phyloP scores from a whole-genome alignment of 1,140 invertebrate species.

The Heterodera schachtii region DNA sequence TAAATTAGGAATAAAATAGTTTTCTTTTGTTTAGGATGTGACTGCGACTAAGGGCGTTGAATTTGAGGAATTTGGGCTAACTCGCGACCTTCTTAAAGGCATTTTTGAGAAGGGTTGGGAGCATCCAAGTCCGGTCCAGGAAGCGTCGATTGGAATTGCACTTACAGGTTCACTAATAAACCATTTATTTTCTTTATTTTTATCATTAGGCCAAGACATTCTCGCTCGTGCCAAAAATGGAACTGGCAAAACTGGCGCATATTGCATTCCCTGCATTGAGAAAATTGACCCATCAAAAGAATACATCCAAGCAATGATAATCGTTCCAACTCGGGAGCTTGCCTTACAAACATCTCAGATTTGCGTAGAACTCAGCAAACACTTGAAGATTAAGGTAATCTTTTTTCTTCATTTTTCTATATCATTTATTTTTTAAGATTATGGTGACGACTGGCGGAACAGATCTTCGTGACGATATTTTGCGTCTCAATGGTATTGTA shows the following conservation, averaged over 20 bases:
- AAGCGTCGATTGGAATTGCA: slow-evolving; percentile 96
- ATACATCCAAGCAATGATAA: slow-evolving; percentile 91
- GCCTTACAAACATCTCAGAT: slow-evolving; percentile 99
- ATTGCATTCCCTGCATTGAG: slow-evolving; percentile 96
- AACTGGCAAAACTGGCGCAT: slow-evolving; percentile 99
- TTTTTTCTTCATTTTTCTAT: slow-evolving; percentile 15
- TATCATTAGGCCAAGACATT: slow-evolving; percentile 78
- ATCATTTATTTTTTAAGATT: slow-evolving; percentile 69
- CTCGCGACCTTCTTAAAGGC: slow-evolving; percentile 95
- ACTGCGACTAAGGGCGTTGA: slow-evolving; percentile 98
- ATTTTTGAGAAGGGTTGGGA: slow-evolving; percentile 99
- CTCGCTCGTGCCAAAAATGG: slow-evolving; percentile 98
- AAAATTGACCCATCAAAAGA: slow-evolving; percentile 85
- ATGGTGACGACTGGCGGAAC: slow-evolving; percentile 99
- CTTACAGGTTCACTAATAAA: slow-evolving; percentile 74
- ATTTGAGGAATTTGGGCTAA: slow-evolving; percentile 98
- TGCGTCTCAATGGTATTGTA: slow-evolving; percentile 98
- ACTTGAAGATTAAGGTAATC: slow-evolving; percentile 79
- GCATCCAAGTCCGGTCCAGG: slow-evolving; percentile 98
- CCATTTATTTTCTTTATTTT: slow-evolving; percentile 22
- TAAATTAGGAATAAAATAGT: not conserved
- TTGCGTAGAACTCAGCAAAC: slow-evolving; percentile 95
- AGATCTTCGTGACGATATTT: slow-evolving; percentile 97
- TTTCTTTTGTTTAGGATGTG: slow-evolving; percentile 79
- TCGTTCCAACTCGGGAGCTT: slow-evolving; percentile 96